Percentiles rank a stretch among this genome's conserved stretches.
phyloP scores from a whole-genome alignment of 2,113 vertebrate genomes.

The Nothocercus julius region DNA sequence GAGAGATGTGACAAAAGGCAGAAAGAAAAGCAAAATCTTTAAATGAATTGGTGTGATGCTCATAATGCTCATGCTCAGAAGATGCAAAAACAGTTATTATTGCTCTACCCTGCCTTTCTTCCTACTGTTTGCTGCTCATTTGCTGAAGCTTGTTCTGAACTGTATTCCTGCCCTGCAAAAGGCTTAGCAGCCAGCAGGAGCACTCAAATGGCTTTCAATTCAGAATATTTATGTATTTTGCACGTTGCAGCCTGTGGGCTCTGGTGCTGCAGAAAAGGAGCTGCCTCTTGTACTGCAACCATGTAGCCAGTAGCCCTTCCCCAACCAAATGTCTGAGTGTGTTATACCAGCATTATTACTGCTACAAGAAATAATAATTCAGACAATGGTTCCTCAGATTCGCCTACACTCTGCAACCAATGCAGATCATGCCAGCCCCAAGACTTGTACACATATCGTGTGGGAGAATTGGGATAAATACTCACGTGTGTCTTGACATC shows the following conservation, averaged over 20 bases:
- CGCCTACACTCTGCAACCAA: neutral
- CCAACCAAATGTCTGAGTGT: neutral
- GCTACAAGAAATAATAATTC: neutral
- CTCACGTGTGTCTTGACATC: constrained; percentile 95
- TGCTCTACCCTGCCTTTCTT: neutral
- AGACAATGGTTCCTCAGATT: neutral
- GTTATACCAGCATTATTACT: neutral
- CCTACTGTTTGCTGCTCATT: neutral
- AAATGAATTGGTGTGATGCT: neutral
- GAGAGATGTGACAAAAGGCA: neutral
- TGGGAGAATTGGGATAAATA: constrained; percentile 16
- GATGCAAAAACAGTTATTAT: neutral
- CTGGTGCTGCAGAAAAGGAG: neutral
- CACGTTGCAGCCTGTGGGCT: neutral
- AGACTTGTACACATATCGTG: neutral
- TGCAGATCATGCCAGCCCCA: neutral
- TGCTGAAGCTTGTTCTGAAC: neutral
- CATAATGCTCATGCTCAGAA: neutral
- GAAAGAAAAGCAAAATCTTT: neutral
- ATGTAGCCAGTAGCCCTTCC: neutral
- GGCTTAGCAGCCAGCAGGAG: neutral
- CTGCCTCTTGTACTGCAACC: neutral
- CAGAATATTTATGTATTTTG: neutral
- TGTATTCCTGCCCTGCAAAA: neutral
- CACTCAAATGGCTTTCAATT: neutral